Percentiles rank a stretch among this genome's conserved stretches.
phyloP scores from a whole-genome alignment of 2,797 vertebrate genomes.

The Fratercula arctica region DNA sequence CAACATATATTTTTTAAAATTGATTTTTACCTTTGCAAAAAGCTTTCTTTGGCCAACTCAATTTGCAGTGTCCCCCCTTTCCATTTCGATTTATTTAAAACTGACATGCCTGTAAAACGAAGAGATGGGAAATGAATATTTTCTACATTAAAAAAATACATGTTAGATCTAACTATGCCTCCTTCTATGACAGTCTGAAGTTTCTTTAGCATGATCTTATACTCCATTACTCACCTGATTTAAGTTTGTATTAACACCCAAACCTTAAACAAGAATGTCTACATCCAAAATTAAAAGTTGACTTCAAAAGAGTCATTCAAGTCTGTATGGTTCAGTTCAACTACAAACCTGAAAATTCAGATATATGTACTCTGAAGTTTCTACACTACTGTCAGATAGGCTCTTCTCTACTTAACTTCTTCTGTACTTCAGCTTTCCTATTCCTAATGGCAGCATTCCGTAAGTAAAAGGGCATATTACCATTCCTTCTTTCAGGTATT shows the following conservation, averaged over 20 bases:
- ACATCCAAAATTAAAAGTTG: neutral
- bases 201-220: neutral
- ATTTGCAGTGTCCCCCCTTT: conserved; percentile 93
- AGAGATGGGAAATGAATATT: neutral
- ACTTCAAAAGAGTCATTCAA: neutral
- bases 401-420: neutral
- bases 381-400: neutral
- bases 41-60: conserved; percentile 92
- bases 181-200: neutral
- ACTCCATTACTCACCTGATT: neutral
- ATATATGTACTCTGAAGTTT: neutral
- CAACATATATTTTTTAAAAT: rapidly evolving
- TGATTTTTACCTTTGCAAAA: conserved; percentile 86
- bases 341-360: neutral
- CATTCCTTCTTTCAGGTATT: neutral
- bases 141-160: neutral
- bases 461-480: neutral
- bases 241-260: neutral
- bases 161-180: neutral
- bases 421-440: neutral
- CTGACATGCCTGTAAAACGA: conserved; percentile 81
- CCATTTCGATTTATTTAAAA: conserved; percentile 94
- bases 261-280: neutral
- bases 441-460: neutral
- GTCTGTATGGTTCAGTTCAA: neutral